Conservation (phyloP, 2,888 invertebrate genomes). For the Cremastinae sp. region DNA sequence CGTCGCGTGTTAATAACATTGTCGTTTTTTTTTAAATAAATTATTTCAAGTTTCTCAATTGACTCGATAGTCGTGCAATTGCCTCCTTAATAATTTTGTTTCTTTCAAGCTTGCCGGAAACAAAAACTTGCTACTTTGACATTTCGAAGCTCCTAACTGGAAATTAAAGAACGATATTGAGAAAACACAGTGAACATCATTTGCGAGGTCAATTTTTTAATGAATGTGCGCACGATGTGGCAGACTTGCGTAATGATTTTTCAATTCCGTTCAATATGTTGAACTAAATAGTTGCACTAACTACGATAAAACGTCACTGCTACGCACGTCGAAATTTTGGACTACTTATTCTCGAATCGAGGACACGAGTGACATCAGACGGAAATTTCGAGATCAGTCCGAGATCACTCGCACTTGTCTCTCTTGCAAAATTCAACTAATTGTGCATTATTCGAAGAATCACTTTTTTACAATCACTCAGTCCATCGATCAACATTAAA, state of each 20-base stretch:
- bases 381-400: constrained; percentile 23
- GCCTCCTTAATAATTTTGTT: too few relatives aligned
- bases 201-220: background rate
- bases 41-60: too few relatives aligned
- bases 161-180: constrained; percentile 22
- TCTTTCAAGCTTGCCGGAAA: constrained; percentile 16
- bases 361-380: constrained; percentile 37
- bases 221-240: too few relatives aligned
- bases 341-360: background rate
- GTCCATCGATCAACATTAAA: constrained; percentile 36
- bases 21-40: too few relatives aligned
- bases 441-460: constrained; percentile 31
- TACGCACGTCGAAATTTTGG: background rate
- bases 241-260: background rate
- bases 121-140: constrained; percentile 38
- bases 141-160: constrained; percentile 19
- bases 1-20: too few relatives aligned
- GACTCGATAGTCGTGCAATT: too few relatives aligned
- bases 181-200: constrained; percentile 6
- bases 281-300: constrained; percentile 15
- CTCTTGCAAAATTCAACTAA: constrained; percentile 36
- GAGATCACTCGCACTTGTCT: constrained; percentile 24
- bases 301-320: constrained; percentile 7
- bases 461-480: constrained; percentile 6
- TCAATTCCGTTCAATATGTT: constrained; percentile 36